Evolutionary conservation across 2,888 invertebrate genomes (phyloP).

Genomic region (Stictocephala bisonia): DNA sequence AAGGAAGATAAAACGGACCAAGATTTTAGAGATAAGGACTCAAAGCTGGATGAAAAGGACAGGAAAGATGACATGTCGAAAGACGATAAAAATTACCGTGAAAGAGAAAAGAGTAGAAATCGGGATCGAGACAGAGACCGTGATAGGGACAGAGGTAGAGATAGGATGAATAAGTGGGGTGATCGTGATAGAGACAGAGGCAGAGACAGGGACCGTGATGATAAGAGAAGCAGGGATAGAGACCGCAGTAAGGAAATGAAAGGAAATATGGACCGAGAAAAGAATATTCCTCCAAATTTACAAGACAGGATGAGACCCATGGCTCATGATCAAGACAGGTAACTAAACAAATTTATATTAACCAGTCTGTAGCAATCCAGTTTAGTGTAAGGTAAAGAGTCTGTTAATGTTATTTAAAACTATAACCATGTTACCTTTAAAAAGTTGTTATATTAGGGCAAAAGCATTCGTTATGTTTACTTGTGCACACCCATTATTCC

Average conservation of each 20-base stretch:
- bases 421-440: too few species aligned
- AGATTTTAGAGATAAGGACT: conserved; percentile 38
- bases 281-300: neutral
- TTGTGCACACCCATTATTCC: too few species aligned
- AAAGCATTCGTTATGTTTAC: too few species aligned
- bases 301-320: conserved; percentile 35
- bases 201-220: conserved; percentile 59
- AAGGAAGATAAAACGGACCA: conserved; percentile 49
- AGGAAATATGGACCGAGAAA: conserved; percentile 1
- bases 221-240: conserved; percentile 47
- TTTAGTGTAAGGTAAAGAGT: too few species aligned
- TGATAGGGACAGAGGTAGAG: conserved; percentile 48
- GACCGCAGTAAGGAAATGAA: conserved; percentile 34
- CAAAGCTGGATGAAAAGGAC: conserved; percentile 60
- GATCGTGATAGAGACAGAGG: conserved; percentile 52
- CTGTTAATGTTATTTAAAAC: too few species aligned
- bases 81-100: conserved; percentile 57
- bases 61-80: conserved; percentile 62
- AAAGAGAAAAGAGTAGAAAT: conserved; percentile 53
- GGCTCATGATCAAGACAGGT: conserved; percentile 44
- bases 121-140: conserved; percentile 56
- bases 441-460: too few species aligned
- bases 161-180: too few species aligned
- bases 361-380: too few species aligned
- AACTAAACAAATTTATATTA: neutral